phyloP scores from a whole-genome alignment of 2,797 vertebrate genomes.

The Anguilla megastoma region DNA sequence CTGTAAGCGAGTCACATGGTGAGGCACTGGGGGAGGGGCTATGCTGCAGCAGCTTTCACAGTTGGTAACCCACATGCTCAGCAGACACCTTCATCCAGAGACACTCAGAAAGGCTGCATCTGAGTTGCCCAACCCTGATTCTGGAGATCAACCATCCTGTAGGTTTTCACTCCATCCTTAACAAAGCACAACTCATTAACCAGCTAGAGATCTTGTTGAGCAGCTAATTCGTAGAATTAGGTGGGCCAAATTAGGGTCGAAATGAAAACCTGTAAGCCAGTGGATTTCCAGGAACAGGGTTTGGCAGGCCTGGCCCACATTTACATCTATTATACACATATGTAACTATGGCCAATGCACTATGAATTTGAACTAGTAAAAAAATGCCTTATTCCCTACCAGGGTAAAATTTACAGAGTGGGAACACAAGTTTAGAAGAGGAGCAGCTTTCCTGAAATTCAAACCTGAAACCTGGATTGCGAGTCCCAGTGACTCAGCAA shows the following conservation, averaged over 20 bases:
- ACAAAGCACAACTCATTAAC: too few relatives aligned
- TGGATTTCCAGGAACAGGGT: neutral
- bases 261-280: too few relatives aligned
- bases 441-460: neutral
- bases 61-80: neutral
- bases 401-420: neutral
- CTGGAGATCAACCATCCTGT: too few relatives aligned
- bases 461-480: neutral
- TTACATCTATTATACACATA: neutral
- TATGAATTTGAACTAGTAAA: neutral
- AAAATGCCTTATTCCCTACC: neutral
- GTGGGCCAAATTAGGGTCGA: too few relatives aligned
- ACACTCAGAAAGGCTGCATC: neutral
- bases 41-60: neutral
- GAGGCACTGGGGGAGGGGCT: neutral
- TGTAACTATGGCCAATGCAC: neutral
- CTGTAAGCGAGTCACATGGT: slow-evolving; percentile 61
- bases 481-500: neutral
- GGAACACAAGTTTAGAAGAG: neutral
- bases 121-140: neutral
- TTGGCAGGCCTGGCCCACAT: neutral
- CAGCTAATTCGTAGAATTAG: too few relatives aligned
- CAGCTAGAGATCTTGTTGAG: too few relatives aligned
- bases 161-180: too few relatives aligned
- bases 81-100: neutral